Conservation (phyloP, 2,888 invertebrate genomes). For the Ectemnius continuus region DNA sequence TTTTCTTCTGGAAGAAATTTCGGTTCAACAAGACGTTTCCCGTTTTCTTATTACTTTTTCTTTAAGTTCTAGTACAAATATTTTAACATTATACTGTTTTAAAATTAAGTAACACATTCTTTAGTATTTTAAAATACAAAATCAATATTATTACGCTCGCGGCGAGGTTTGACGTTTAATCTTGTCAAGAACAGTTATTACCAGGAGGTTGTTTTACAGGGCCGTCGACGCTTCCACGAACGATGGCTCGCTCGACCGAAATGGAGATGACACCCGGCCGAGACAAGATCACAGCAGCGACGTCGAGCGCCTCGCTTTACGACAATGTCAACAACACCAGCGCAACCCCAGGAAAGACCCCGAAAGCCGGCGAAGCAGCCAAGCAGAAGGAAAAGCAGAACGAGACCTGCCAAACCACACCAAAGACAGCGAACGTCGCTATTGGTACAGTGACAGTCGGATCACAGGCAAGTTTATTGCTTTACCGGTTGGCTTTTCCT, state of each 20-base stretch:
- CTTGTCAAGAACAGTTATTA: neutral
- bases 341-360: constrained; percentile 64
- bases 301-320: constrained; percentile 93
- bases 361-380: constrained; percentile 68
- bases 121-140: too few species aligned
- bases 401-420: constrained; percentile 77
- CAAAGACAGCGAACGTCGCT: constrained; percentile 74
- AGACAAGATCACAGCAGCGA: constrained; percentile 89
- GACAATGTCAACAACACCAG: constrained; percentile 84
- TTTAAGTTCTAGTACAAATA: too few species aligned
- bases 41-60: too few species aligned
- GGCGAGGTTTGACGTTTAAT: too few species aligned
- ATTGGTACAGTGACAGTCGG: constrained; percentile 78
- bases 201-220: constrained; percentile 75
- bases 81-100: too few species aligned
- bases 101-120: too few species aligned
- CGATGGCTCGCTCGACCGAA: constrained; percentile 84
- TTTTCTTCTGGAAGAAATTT: too few species aligned
- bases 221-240: constrained; percentile 91
- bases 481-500: neutral
- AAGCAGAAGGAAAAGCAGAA: constrained; percentile 78
- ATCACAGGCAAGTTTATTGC: constrained; percentile 79
- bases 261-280: constrained; percentile 80
- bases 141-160: too few species aligned
- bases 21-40: too few species aligned